Base-by-base conservation (phyloP, 1,140 invertebrate genomes). In the Zaprionus tsacasi region DNA sequence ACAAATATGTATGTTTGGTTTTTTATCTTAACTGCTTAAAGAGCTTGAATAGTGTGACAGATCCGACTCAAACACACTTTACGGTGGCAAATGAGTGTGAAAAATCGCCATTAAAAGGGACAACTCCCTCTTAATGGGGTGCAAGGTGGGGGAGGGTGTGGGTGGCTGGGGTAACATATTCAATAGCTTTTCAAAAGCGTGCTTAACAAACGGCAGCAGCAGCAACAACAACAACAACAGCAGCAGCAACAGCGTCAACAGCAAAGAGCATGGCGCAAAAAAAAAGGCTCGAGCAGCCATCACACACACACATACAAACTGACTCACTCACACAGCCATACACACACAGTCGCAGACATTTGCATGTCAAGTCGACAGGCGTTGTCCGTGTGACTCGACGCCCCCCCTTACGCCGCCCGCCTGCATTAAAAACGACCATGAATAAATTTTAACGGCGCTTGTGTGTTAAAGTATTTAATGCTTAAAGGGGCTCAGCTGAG, bases 381-480 rank as follows among this genome's bases (percentile, higher is more conserved):
- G 55, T 38, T 56, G 64, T 55, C 57, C 65, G 56, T 45, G 15
- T 21, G 12, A 12, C 48, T 30, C 57, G 36, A 59, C 52, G 64
- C 59, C 35, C 13, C 38, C 33, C 48, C 6, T 15, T 50, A 61
- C 60, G 64, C 54, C 43, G 70, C 65, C 70, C 67, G 77, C 64
- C 35, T 71, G 82, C 76, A 88, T 87, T 87, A 88, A 88, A 89
- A 88, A 83, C 81, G 75, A 64, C 81, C 85, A 88, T 88, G 83
- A 89, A 88, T 88, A 88, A 88, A 88, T 88, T 88, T 88, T 82
- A 89, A 89, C 83, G 80, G 74, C 83, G 85, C 85, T 79, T 88
- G 85, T 87, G 83, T 87, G 83, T 87, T 88, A 88, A 88, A 88
- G 83, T 89, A 88, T 88, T 88, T 88, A 88, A 88, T 88, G 81